Percentiles rank a stretch among this genome's conserved stretches.
These are phyloP conservation scores for Tetragonula carbonaria DNA, from an alignment of 2,888 invertebrate genomes.

Conservation along the genomic window DNA sequence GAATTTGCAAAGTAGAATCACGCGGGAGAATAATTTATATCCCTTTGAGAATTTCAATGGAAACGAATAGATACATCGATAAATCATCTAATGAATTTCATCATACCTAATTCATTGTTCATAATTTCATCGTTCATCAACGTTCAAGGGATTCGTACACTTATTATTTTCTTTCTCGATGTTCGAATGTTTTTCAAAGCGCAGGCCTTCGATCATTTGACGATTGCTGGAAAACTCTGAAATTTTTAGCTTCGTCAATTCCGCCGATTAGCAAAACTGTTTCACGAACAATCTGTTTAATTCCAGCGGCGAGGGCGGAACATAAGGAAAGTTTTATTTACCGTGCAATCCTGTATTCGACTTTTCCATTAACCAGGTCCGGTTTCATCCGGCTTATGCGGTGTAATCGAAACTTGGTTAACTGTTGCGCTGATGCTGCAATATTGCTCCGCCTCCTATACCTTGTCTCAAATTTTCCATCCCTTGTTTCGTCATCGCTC, in stretches of 20 bases:
- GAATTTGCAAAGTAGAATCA: too few relatives aligned
- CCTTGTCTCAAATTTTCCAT: not conserved
- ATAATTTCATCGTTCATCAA: too few relatives aligned
- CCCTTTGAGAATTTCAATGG: too few relatives aligned
- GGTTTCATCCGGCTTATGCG: constrained; percentile 6
- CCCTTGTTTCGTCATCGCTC: not conserved
- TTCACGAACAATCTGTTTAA: constrained; percentile 32
- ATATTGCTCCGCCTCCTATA: not conserved
- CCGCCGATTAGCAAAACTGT: not conserved
- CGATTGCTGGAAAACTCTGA: too few relatives aligned
- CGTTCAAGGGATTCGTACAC: too few relatives aligned
- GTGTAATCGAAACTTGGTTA: constrained; percentile 43
- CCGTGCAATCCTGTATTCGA: constrained; percentile 15
- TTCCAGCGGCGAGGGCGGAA: not conserved
- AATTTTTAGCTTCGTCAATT: constrained; percentile 6
- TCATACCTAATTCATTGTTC: too few relatives aligned
- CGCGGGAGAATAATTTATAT: too few relatives aligned
- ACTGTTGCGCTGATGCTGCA: constrained; percentile 21
- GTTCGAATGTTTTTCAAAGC: too few relatives aligned
- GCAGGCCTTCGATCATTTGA: too few relatives aligned
- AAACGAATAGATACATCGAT: too few relatives aligned
- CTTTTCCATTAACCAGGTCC: constrained; percentile 32
- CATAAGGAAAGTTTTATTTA: constrained; percentile 36
- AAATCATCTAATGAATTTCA: too few relatives aligned
- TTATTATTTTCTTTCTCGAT: too few relatives aligned